Percentiles rank a stretch among this genome's conserved stretches.
phyloP scores from a whole-genome alignment of 2,797 vertebrate genomes.

The Cheirogaleus major region DNA sequence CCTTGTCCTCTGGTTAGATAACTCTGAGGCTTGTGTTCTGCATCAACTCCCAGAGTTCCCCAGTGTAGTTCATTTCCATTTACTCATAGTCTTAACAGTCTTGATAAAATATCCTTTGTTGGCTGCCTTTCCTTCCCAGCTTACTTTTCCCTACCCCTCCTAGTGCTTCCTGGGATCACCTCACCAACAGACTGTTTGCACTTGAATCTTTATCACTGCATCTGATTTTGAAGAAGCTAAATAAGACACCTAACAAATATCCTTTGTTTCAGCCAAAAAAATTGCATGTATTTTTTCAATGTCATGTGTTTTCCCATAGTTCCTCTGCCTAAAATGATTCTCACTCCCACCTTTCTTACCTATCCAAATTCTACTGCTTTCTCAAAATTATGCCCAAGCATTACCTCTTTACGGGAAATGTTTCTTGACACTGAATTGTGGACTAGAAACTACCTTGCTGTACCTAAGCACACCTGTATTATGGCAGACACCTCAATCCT shows the following conservation, averaged over 20 bases:
- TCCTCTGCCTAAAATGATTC: not conserved
- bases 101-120: not conserved
- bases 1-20: not conserved
- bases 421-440: not conserved
- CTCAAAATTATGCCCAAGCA: not conserved
- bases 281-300: not conserved
- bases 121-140: not conserved
- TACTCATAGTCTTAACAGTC: not conserved
- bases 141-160: not conserved
- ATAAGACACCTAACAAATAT: not conserved
- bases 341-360: not conserved
- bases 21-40: not conserved
- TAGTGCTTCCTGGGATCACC: not conserved
- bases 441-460: not conserved
- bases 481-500: not conserved
- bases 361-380: not conserved
- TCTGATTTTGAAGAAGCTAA: not conserved
- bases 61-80: not conserved
- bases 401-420: not conserved
- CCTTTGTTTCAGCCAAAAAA: not conserved
- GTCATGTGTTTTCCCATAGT: not conserved
- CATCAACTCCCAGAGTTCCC: not conserved
- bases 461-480: not conserved
- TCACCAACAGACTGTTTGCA: not conserved
- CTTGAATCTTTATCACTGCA: not conserved